Evolutionary conservation across 2,113 vertebrate species (phyloP), one percentile per base, ranked within the genome.

Genomic region (Castor canadensis): DNA sequence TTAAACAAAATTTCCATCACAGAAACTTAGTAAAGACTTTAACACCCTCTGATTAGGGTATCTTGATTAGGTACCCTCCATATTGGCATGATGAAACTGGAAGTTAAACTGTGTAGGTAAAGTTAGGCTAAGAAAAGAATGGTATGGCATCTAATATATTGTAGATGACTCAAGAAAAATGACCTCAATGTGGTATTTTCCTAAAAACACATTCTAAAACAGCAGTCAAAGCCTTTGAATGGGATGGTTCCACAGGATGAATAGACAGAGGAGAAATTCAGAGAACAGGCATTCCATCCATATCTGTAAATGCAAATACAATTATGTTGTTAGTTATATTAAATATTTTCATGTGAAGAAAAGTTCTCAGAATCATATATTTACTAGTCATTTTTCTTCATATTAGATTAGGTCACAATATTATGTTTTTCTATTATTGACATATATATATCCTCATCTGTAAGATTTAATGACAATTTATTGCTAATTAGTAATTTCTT

Each of bases 231-330:
- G 3, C 11, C 69, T 93, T 89, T 66, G 30, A 15, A 52, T 49
- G 71, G 6, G 15, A 76, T 82, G 17, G 35, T 58, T 87, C 58
- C 71, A 54, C 30, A 35, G 3, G 3, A 38, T 9, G 38, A 43
- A 40, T 71, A 66, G 58, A 90, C 11, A 75, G 71, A 79, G 62
- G 58, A 87, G 35, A 86, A 56, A 49, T 75, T 56, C 72, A 38
- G 30, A 90, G 49, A 52, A 82, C 35, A 38, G 10, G 24, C 69
- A 38, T 69, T 95, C 80, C 93, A 95, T 62, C 91, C 77, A 75
- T 85, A 96, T 91, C 97, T 98, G 88, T 83, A 94, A 96, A 64
- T 30, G 84, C 67, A 96, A 95, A 93, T 35, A 56, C 5, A 93
- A 93, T 83, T 26, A 43, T 20, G 12, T 71, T 19, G 75, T 96